Conservation (phyloP, 2,797 vertebrate species). For the Aeoliscus strigatus region DNA sequence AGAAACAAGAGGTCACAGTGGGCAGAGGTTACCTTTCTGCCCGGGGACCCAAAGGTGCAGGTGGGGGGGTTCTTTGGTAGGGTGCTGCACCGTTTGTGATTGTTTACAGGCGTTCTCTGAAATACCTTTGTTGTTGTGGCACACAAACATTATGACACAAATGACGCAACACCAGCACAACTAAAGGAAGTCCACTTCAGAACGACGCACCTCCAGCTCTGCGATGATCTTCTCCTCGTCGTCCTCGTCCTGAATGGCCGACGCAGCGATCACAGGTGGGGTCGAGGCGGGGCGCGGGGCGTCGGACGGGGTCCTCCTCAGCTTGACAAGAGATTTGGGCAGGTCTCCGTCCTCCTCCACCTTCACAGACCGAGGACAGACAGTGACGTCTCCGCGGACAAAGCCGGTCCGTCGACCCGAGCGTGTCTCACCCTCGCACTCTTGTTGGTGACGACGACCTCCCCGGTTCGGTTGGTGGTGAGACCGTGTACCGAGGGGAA, state of each 20-base stretch:
- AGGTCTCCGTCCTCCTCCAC: constrained; percentile 86
- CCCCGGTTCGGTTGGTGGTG: constrained; percentile 87
- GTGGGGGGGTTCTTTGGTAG: constrained; percentile 39
- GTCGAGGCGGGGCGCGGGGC: constrained; percentile 90
- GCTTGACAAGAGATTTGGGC: constrained; percentile 91
- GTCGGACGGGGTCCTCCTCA: constrained; percentile 86
- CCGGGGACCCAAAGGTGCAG: constrained; percentile 59
- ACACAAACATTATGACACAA: constrained; percentile 2
- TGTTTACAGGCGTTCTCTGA: constrained; percentile 68
- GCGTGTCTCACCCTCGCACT: constrained; percentile 91
- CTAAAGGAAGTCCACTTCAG: constrained; percentile 15
- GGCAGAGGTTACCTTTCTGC: constrained; percentile 84
- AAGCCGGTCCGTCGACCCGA: too few relatives aligned
- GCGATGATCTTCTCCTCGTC: constrained; percentile 85
- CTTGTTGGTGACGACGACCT: constrained; percentile 89
- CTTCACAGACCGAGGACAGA: constrained; percentile 78
- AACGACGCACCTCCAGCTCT: constrained; percentile 91
- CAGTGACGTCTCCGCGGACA: not conserved
- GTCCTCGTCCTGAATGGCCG: constrained; percentile 82
- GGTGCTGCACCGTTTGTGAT: constrained; percentile 38
- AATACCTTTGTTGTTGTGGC: constrained; percentile 62
- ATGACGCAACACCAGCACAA: constrained; percentile 1
- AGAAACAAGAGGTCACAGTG: constrained; percentile 22
- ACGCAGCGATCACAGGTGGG: constrained; percentile 85
- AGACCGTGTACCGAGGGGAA: constrained; percentile 92